Percentiles rank a stretch among this genome's conserved stretches.
Evolutionary conservation across 2,797 vertebrate genomes (phyloP).

Genomic region (Discoglossus pictus): DNA sequence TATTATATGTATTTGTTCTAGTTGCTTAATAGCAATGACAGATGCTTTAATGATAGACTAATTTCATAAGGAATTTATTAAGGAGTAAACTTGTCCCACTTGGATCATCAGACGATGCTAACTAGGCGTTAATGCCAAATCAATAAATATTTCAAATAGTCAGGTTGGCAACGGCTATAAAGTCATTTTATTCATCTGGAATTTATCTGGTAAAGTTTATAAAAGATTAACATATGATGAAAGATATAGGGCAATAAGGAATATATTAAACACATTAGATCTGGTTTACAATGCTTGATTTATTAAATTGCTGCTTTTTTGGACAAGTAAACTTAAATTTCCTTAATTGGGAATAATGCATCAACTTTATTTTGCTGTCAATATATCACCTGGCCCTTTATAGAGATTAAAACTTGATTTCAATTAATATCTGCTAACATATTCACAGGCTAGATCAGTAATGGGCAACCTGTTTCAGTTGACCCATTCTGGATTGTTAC

Average conservation of each 20-base stretch:
- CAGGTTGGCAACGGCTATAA: background rate
- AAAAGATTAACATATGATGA: constrained; percentile 53
- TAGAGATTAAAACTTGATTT: too few species aligned
- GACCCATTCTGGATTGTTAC: too few species aligned
- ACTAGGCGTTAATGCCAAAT: constrained; percentile 46
- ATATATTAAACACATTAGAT: constrained; percentile 22
- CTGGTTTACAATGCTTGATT: constrained; percentile 24
- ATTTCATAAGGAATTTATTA: constrained; percentile 28
- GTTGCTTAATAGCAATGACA: constrained; percentile 37
- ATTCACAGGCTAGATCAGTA: too few species aligned
- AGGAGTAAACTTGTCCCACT: constrained; percentile 43
- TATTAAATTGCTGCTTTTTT: background rate
- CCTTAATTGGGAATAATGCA: constrained; percentile 7
- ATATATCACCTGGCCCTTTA: too few species aligned
- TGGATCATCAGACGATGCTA: constrained; percentile 50
- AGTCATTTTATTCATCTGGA: constrained; percentile 19
- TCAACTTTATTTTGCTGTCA: too few species aligned
- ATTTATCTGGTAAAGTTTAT: constrained; percentile 35
- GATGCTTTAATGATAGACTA: constrained; percentile 34
- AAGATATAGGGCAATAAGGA: constrained; percentile 36
- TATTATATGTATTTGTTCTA: constrained; percentile 13
- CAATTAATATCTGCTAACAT: too few species aligned
- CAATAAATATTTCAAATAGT: constrained; percentile 48
- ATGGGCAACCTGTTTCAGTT: too few species aligned
- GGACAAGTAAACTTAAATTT: constrained; percentile 11